Percentiles rank a stretch among this genome's conserved stretches.
phyloP scores from a whole-genome alignment of 2,797 vertebrate species.

The Myotis vivesi region DNA sequence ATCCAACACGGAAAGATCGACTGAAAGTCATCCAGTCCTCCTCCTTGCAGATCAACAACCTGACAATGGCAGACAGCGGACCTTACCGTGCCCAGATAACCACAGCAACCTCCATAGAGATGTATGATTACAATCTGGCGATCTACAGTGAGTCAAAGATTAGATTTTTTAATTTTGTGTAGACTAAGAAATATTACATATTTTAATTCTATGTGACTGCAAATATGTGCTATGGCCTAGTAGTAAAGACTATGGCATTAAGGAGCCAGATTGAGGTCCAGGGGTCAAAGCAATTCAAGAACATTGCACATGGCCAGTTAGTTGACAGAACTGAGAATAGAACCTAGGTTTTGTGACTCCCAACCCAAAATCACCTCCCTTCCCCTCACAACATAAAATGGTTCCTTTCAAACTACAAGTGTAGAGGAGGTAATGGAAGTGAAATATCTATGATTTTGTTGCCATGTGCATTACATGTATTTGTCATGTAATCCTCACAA shows the following conservation, averaged over 20 bases:
- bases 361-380: neutral
- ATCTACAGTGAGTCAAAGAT: conserved; percentile 70
- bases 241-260: neutral
- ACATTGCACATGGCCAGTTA: neutral
- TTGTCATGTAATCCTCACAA: neutral
- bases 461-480: neutral
- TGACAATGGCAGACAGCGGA: conserved; percentile 30
- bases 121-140: neutral
- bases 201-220: neutral
- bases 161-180: neutral
- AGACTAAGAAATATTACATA: neutral
- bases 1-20: neutral
- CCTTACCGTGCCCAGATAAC: neutral
- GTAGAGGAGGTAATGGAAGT: neutral
- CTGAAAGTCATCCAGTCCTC: neutral
- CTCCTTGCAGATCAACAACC: conserved; percentile 55
- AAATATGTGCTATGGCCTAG: neutral
- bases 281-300: neutral
- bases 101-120: rapidly evolving
- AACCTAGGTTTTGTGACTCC: neutral
- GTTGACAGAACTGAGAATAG: neutral
- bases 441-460: neutral
- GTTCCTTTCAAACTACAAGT: neutral
- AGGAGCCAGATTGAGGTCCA: neutral
- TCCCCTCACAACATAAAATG: neutral